Percentiles rank a stretch among this genome's conserved stretches.
phyloP scores from a whole-genome alignment of 2,797 vertebrate species.

The Monodelphis domestica region DNA sequence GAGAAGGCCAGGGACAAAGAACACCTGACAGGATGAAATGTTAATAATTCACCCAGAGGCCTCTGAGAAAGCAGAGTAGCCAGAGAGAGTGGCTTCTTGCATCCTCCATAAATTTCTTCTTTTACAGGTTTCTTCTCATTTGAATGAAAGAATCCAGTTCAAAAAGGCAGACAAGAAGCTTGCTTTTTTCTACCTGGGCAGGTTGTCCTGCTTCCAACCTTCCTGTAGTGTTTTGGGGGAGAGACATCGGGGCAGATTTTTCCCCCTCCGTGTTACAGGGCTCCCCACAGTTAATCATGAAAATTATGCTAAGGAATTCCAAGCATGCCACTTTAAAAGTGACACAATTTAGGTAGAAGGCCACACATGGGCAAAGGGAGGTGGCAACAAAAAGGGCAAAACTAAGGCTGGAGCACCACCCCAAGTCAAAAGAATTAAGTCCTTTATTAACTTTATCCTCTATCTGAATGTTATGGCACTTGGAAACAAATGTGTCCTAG shows the following conservation, averaged over 20 bases:
- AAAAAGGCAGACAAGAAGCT: conserved; percentile 9
- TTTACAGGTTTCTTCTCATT: conserved; percentile 38
- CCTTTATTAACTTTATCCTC: conserved; percentile 32
- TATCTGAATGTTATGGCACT: not conserved
- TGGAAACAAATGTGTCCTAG: not conserved
- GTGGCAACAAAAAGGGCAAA: not conserved
- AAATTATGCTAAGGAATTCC: conserved; percentile 35
- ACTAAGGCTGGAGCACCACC: not conserved
- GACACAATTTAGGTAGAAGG: conserved; percentile 36
- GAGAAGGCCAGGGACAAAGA: conserved; percentile 69
- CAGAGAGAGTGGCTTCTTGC: not conserved
- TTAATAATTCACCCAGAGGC: conserved; percentile 77
- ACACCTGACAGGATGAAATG: conserved; percentile 74
- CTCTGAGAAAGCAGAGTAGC: conserved; percentile 67
- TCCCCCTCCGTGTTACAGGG: conserved; percentile 9
- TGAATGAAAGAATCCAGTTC: conserved; percentile 3
- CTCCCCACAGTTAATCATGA: conserved; percentile 46
- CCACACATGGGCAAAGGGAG: not conserved
- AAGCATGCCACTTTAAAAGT: not conserved
- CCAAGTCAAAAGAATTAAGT: not conserved
- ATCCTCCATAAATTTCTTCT: conserved; percentile 7
- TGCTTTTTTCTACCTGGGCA: not conserved
- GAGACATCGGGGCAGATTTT: not conserved
- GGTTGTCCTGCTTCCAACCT: not conserved
- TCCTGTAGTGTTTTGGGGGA: conserved; percentile 11